phyloP scores from a whole-genome alignment of 2,797 vertebrate genomes.

The Propithecus perrieri region DNA sequence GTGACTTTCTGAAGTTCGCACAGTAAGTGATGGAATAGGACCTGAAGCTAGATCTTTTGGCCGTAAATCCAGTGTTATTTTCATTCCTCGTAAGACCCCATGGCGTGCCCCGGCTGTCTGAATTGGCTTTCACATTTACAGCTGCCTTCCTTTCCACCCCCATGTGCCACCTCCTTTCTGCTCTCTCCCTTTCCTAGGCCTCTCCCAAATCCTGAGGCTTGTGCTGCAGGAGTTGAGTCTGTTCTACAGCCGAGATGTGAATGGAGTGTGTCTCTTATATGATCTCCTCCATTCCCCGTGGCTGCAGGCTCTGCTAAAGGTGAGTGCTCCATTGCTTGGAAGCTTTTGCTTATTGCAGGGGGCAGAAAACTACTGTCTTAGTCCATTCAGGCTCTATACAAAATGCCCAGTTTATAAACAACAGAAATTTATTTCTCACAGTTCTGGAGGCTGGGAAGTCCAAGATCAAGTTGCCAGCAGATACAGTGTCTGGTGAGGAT shows the following conservation, averaged over 20 bases:
- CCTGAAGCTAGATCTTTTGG: background rate
- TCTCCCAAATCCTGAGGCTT: slow-evolving; percentile 91
- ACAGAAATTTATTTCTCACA: background rate
- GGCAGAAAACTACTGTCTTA: background rate
- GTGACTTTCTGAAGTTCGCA: background rate
- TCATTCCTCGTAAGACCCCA: background rate
- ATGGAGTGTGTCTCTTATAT: slow-evolving; percentile 89
- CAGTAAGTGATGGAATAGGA: background rate
- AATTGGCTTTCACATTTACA: background rate
- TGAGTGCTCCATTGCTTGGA: slow-evolving; percentile 54
- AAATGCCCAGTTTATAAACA: background rate
- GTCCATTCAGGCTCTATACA: background rate
- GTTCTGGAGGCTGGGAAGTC: background rate
- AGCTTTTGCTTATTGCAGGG: background rate
- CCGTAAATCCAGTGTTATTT: background rate
- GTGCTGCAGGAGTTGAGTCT: slow-evolving; percentile 91
- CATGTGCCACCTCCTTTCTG: background rate
- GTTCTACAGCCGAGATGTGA: slow-evolving; percentile 89
- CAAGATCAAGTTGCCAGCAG: background rate
- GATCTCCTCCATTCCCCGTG: slow-evolving; percentile 92
- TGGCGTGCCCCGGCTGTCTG: background rate
- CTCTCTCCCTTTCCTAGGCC: slow-evolving; percentile 83
- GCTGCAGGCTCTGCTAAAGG: slow-evolving; percentile 96
- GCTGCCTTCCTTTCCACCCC: background rate
- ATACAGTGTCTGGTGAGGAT: background rate